phyloP scores from a whole-genome alignment of 2,113 vertebrate genomes.

The Pithys albifrons region DNA sequence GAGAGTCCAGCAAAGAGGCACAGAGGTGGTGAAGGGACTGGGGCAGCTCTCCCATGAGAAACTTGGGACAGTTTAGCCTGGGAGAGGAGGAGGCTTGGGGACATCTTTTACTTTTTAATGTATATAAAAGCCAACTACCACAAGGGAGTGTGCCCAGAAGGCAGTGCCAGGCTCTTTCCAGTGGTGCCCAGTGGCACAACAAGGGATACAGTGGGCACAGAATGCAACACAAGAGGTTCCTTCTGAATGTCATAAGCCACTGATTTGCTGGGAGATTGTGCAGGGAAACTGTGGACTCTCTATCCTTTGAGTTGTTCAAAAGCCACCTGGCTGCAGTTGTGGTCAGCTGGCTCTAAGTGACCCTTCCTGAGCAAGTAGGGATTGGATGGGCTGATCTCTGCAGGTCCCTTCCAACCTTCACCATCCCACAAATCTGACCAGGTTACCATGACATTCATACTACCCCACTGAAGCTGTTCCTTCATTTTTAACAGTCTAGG shows the following conservation, averaged over 20 bases:
- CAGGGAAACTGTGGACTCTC: neutral
- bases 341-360: neutral
- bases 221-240: neutral
- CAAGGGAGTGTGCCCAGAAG: neutral
- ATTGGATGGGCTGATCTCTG: neutral
- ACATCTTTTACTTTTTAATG: neutral
- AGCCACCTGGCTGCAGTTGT: neutral
- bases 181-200: neutral
- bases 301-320: neutral
- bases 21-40: neutral
- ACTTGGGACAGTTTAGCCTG: neutral
- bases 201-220: neutral
- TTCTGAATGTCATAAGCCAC: neutral
- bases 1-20: neutral
- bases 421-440: neutral
- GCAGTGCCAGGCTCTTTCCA: neutral
- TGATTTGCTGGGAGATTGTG: neutral
- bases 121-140: neutral
- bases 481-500: neutral
- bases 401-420: neutral
- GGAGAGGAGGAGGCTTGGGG: neutral
- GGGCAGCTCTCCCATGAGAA: neutral
- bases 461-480: neutral
- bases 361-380: neutral
- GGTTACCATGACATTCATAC: accelerated